A percentile compares a stretch with the other conserved stretches of the same genome.
These are phyloP conservation scores for Salvelinus fontinalis DNA, from an alignment of 2,113 vertebrate species.

Conservation along the genomic window DNA sequence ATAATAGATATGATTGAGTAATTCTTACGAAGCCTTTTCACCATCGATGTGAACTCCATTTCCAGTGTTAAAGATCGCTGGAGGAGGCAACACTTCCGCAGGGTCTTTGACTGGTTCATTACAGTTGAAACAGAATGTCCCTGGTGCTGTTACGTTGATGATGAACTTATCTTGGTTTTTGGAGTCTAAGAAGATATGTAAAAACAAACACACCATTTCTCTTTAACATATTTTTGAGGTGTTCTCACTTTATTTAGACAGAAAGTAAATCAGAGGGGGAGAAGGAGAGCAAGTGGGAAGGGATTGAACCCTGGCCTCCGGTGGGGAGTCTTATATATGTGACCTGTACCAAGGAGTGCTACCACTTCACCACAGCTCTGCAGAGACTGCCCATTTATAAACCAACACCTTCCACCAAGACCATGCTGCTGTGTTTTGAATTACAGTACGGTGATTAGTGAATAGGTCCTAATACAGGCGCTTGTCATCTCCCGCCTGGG, in stretches of 20 bases:
- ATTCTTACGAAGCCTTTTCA: slow-evolving; percentile 38
- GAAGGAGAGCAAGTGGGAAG: not conserved
- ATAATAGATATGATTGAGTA: not conserved
- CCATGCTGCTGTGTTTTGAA: too few relatives aligned
- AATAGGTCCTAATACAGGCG: too few relatives aligned
- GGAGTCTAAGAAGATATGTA: too few relatives aligned
- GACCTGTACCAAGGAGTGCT: too few relatives aligned
- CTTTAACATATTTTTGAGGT: too few relatives aligned
- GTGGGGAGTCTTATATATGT: too few relatives aligned
- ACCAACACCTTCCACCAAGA: too few relatives aligned
- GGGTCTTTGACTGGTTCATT: not conserved
- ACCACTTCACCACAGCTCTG: not conserved
- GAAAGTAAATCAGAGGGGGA: not conserved
- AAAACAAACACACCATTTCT: not conserved
- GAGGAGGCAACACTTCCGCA: rapidly evolving
- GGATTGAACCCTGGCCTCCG: not conserved
- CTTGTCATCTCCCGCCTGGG: too few relatives aligned
- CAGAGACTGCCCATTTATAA: too few relatives aligned
- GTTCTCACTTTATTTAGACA: not conserved
- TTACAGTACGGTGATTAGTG: too few relatives aligned
- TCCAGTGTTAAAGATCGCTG: rapidly evolving
- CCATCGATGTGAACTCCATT: rapidly evolving
- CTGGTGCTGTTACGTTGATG: rapidly evolving
- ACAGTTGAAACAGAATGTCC: not conserved
- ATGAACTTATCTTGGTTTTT: not conserved